phyloP scores from a whole-genome alignment of 1,140 invertebrate genomes.

The Atta cephalotes region DNA sequence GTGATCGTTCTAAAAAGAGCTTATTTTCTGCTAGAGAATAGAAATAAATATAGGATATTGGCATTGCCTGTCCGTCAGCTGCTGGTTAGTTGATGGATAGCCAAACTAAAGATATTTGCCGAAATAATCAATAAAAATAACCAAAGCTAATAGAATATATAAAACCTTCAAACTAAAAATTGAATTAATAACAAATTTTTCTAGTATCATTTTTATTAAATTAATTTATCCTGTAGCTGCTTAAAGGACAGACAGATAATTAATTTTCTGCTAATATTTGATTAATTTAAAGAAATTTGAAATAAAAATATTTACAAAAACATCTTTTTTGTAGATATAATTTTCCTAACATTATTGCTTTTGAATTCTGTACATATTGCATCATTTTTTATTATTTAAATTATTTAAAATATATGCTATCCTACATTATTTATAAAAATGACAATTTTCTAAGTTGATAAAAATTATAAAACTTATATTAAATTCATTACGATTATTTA shows the following conservation, averaged over 20 bases:
- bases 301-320: not conserved
- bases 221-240: not conserved
- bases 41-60: slow-evolving; percentile 52
- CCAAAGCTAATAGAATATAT: slow-evolving; percentile 32
- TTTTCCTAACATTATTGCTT: not conserved
- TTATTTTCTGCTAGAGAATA: not conserved
- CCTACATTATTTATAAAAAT: slow-evolving; percentile 20
- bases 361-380: not conserved
- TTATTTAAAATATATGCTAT: not conserved
- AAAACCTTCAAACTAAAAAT: slow-evolving; percentile 41
- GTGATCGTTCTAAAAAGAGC: slow-evolving; percentile 6
- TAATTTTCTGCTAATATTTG: not conserved
- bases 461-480: not conserved
- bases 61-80: slow-evolving; percentile 71
- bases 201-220: not conserved
- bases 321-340: not conserved
- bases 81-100: slow-evolving; percentile 75
- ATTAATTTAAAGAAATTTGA: not conserved
- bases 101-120: slow-evolving; percentile 42
- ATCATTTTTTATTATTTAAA: not conserved
- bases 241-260: not conserved
- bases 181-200: slow-evolving; percentile 13
- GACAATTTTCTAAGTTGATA: not conserved
- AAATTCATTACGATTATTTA: not conserved
- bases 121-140: slow-evolving; percentile 45